Evolutionary conservation across 2,113 vertebrate species (phyloP).

Genomic region (Microcebus griseorufus): DNA sequence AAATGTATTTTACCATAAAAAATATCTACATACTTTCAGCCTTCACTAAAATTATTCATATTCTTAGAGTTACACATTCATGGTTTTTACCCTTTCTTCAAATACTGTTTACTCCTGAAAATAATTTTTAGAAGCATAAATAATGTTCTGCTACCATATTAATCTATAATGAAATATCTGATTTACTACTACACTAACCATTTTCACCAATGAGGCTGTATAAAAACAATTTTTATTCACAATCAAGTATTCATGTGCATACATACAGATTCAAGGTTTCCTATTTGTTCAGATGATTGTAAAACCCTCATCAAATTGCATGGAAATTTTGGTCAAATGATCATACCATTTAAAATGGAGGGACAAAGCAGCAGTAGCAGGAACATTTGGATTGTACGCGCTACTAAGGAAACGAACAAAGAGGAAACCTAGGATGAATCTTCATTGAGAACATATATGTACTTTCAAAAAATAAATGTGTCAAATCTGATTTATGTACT

Average conservation of each 20-base stretch:
- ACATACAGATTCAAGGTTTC: slow-evolving; percentile 86
- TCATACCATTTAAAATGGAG: slow-evolving; percentile 63
- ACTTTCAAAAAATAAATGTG: slow-evolving; percentile 87
- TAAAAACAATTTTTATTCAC: slow-evolving; percentile 85
- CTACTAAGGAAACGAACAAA: slow-evolving; percentile 73
- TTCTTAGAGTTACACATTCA: slow-evolving; percentile 81
- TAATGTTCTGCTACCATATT: slow-evolving; percentile 80
- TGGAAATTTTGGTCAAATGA: slow-evolving; percentile 64
- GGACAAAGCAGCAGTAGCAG: slow-evolving; percentile 55
- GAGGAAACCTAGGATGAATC: slow-evolving; percentile 81
- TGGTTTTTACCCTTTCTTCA: slow-evolving; percentile 81
- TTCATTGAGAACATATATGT: slow-evolving; percentile 79
- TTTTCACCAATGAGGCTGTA: slow-evolving; percentile 82
- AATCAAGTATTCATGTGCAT: slow-evolving; percentile 87
- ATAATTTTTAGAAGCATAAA: slow-evolving; percentile 79
- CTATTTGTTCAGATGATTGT: slow-evolving; percentile 81
- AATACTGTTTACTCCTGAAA: slow-evolving; percentile 84
- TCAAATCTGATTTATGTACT: slow-evolving; percentile 86
- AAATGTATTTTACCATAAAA: slow-evolving; percentile 79
- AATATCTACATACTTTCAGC: slow-evolving; percentile 81
- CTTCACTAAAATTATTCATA: slow-evolving; percentile 80
- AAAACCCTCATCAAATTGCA: slow-evolving; percentile 66
- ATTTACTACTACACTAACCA: slow-evolving; percentile 81
- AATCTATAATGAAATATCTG: slow-evolving; percentile 81
- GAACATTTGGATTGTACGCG: neutral